Conservation (phyloP, 30 jellyfish, hydroid and myxozoan genomes). For the Pelagia noctiluca region DNA sequence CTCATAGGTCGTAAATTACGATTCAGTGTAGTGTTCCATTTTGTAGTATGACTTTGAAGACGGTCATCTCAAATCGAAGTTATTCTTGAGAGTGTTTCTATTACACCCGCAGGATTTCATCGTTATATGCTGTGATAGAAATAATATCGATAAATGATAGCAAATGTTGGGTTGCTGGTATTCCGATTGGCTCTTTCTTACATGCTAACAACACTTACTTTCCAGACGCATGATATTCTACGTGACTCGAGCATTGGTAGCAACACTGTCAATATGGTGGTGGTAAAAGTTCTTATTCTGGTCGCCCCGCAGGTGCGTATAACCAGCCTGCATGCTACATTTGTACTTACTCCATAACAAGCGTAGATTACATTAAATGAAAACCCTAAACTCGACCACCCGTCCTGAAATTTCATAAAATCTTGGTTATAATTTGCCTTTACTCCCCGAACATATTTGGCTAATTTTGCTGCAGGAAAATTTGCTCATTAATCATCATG, state of each 20-base stretch:
- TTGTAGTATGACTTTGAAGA: not conserved
- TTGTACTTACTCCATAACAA: not conserved
- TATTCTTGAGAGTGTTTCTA: too few relatives aligned
- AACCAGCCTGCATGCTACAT: not conserved
- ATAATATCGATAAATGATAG: not conserved
- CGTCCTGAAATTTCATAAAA: not conserved
- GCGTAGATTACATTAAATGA: too few relatives aligned
- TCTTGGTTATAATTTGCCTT: not conserved
- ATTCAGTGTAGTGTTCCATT: too few relatives aligned
- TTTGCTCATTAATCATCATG: conserved; percentile 85
- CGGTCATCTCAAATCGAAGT: too few relatives aligned
- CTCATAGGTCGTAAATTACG: too few relatives aligned
- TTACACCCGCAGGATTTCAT: too few relatives aligned
- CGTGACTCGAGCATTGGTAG: conserved; percentile 94
- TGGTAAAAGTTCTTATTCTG: conserved; percentile 71
- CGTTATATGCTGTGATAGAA: not conserved
- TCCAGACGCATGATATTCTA: conserved; percentile 86
- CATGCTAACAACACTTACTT: not conserved
- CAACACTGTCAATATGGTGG: conserved; percentile 76
- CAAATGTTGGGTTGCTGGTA: not conserved
- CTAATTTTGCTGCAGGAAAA: conserved; percentile 37
- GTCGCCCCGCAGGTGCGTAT: conserved; percentile 86
- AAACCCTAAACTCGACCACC: not conserved
- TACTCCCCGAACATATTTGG: not conserved
- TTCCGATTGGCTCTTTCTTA: not conserved